Conservation (phyloP, 2,888 invertebrate species). For the Tipula confusa region DNA sequence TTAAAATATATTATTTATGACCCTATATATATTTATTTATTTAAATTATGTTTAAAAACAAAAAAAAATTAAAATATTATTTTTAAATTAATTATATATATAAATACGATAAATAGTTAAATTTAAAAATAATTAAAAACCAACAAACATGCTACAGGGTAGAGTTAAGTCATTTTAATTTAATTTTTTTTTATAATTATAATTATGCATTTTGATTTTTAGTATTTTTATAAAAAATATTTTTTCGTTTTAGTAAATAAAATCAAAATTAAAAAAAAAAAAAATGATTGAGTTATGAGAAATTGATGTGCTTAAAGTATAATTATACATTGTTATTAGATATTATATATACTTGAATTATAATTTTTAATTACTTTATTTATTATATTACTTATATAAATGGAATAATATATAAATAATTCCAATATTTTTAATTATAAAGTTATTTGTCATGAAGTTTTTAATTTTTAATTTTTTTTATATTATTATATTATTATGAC, state of each 20-base stretch:
- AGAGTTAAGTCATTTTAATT: not conserved
- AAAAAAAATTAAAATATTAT: not conserved
- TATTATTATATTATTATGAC: not conserved
- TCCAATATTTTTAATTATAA: not conserved
- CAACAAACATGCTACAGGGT: conserved; percentile 27
- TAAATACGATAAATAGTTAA: conserved; percentile 26
- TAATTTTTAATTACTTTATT: not conserved
- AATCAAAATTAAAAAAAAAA: not conserved
- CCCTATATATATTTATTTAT: not conserved
- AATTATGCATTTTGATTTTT: not conserved
- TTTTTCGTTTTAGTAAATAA: not conserved
- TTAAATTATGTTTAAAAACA: not conserved
- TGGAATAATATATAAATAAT: not conserved
- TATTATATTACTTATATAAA: not conserved
- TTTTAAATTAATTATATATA: not conserved
- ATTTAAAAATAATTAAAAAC: not conserved
- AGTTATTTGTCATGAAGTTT: not conserved
- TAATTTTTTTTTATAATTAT: too few relatives aligned
- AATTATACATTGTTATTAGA: conserved; percentile 25
- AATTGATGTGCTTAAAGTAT: conserved; percentile 25
- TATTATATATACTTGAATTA: conserved; percentile 3
- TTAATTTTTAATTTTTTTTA: not conserved
- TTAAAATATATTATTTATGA: not conserved
- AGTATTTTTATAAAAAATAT: conserved; percentile 7
- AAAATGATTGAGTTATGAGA: not conserved